Conservation (phyloP, 2,797 vertebrate species). For the Micrastur ruficollis region DNA sequence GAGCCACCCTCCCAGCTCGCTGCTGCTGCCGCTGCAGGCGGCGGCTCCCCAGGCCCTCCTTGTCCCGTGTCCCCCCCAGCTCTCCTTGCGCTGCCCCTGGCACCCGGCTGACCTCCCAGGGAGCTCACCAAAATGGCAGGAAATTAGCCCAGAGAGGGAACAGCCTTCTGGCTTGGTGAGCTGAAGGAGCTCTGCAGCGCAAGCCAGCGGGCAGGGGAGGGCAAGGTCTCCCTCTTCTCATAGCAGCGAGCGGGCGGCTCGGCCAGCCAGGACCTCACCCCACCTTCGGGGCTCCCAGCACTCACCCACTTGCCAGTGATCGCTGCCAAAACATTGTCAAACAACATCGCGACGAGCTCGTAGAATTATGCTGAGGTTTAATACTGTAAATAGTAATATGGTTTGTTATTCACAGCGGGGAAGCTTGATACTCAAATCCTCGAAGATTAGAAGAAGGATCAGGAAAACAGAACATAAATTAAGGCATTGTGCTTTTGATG, state of each 20-base stretch:
- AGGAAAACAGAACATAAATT: neutral
- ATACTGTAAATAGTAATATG: neutral
- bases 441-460: neutral
- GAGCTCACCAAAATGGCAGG: neutral
- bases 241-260: neutral
- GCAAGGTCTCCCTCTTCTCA: neutral
- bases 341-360: neutral
- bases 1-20: neutral
- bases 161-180: neutral
- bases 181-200: neutral
- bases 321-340: neutral
- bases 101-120: neutral
- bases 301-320: neutral
- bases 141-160: neutral
- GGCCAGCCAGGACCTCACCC: neutral
- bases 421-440: neutral
- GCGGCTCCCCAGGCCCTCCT: neutral
- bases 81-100: neutral
- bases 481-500: neutral
- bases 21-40: neutral
- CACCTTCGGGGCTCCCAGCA: neutral
- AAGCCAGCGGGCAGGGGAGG: neutral
- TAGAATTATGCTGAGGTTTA: neutral
- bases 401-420: neutral
- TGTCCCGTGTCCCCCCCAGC: accelerated